A percentile compares a stretch with the other conserved stretches of the same genome.
These are phyloP conservation scores for Oreochromis aureus DNA, from an alignment of 2,113 vertebrate species.

Conservation along the genomic window DNA sequence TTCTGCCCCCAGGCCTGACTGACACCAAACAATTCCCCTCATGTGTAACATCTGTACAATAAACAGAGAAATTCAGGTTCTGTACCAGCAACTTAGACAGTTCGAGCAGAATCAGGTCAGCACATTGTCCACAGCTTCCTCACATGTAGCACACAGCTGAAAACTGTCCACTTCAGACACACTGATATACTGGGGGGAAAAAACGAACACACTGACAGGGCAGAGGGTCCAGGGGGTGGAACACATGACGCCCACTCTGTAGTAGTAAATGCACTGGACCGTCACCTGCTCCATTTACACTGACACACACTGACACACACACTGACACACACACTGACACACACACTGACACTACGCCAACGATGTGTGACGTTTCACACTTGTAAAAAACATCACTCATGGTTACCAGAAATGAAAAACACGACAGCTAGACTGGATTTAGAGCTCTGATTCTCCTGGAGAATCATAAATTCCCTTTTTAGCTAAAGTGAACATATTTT, in stretches of 20 bases:
- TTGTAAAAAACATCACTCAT: rapidly evolving
- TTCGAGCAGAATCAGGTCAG: neutral
- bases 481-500: rapidly evolving
- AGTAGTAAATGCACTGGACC: neutral
- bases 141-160: neutral
- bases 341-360: neutral
- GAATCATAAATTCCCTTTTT: rapidly evolving
- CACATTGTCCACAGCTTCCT: neutral
- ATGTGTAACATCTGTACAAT: neutral
- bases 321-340: too few relatives aligned
- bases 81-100: neutral
- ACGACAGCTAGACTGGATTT: neutral
- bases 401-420: neutral
- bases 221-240: neutral
- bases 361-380: rapidly evolving
- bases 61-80: neutral
- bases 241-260: rapidly evolving
- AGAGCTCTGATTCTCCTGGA: neutral
- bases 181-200: neutral
- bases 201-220: rapidly evolving
- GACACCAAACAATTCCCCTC: neutral
- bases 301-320: too few relatives aligned
- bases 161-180: neutral
- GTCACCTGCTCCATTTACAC: neutral
- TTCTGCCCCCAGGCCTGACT: neutral